Conservation (phyloP, 2,113 vertebrate genomes). For the Rhombomys opimus region DNA sequence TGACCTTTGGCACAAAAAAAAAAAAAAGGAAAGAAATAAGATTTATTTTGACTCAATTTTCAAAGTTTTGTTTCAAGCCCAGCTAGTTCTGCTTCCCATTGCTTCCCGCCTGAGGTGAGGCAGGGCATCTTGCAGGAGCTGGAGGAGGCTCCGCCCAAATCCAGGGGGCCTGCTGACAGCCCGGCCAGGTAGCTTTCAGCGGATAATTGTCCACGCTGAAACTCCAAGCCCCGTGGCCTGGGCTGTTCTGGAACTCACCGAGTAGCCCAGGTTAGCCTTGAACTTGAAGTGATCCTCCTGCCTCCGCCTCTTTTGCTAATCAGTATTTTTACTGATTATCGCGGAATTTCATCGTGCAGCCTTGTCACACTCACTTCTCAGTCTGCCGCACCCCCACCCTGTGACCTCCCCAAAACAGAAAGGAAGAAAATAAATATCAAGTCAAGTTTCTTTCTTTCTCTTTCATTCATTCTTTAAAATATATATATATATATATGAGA, state of each 20-base stretch:
- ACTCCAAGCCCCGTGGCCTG: not conserved
- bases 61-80: not conserved
- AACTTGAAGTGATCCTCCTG: not conserved
- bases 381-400: not conserved
- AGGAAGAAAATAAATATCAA: not conserved
- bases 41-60: not conserved
- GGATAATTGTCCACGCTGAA: not conserved
- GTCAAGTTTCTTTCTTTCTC: no score
- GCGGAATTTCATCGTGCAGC: not conserved
- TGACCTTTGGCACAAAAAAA: not conserved
- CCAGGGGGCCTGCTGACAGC: not conserved
- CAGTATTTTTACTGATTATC: not conserved
- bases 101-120: not conserved
- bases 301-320: not conserved
- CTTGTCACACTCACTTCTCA: not conserved
- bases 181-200: no score
- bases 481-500: no score
- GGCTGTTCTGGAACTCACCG: not conserved
- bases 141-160: not conserved
- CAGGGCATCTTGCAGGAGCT: not conserved
- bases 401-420: not conserved
- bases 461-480: no score
- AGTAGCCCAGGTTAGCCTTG: not conserved
- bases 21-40: not conserved
- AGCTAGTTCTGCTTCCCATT: not conserved